Conservation (phyloP, 1,140 invertebrate genomes). For the Drosophila sucinea region DNA sequence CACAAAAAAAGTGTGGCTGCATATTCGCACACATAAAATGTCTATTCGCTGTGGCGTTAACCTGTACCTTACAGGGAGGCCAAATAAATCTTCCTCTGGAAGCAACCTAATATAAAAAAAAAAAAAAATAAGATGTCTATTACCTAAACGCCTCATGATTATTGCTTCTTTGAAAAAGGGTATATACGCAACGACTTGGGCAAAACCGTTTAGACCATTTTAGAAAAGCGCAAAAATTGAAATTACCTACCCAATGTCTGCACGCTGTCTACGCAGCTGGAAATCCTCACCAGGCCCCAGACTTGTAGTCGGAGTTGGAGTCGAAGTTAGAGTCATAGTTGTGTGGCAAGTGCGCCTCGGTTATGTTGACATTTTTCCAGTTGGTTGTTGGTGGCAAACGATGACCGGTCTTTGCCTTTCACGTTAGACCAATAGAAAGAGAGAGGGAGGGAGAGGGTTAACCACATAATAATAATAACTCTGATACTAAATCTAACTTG, state of each 20-base stretch:
- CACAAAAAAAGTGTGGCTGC: not conserved
- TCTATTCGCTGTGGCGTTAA: no score
- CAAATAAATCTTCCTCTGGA: no score
- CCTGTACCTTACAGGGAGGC: no score
- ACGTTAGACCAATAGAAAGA: conserved; percentile 45
- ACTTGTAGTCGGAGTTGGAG: conserved; percentile 16
- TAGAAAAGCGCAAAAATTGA: conserved; percentile 51
- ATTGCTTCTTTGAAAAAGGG: conserved; percentile 30
- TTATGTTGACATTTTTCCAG: conserved; percentile 72
- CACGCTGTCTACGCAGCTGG: conserved; percentile 72
- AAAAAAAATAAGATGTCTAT: no score
- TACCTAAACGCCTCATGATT: not conserved
- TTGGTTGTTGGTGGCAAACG: conserved; percentile 33
- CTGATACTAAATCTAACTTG: not conserved
- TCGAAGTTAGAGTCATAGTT: conserved; percentile 30
- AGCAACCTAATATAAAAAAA: no score
- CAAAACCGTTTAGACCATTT: conserved; percentile 38
- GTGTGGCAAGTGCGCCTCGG: conserved; percentile 50
- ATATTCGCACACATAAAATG: not conserved
- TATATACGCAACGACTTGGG: conserved; percentile 23
- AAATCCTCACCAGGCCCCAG: conserved; percentile 41
- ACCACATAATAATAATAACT: conserved; percentile 10
- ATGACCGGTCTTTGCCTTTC: conserved; percentile 76
- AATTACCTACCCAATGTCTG: conserved; percentile 55
- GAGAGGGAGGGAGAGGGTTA: conserved; percentile 18